Conservation (phyloP, 1,140 invertebrate genomes). For the Trachymyrmex septentrionalis region DNA sequence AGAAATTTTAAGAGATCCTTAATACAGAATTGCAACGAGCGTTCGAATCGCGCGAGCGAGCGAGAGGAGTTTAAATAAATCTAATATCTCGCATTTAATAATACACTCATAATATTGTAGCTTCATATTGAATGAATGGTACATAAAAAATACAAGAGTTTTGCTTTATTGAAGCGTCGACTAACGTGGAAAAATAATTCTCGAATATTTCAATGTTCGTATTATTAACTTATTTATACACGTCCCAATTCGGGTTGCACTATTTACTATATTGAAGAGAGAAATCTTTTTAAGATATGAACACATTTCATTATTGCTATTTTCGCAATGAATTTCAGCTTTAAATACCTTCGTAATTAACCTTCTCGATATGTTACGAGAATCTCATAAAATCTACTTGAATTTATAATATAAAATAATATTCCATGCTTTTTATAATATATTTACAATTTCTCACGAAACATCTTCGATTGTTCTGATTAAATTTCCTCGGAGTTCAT, state of each 20-base stretch:
- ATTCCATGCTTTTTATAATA: background rate
- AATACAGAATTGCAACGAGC: constrained; percentile 2
- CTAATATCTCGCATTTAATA: background rate
- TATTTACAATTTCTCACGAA: background rate
- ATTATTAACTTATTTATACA: background rate
- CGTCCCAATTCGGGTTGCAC: background rate
- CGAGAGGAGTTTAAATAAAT: constrained; percentile 24
- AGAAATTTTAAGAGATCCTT: constrained; percentile 38
- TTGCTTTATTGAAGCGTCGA: background rate
- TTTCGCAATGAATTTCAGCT: background rate
- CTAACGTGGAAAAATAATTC: constrained; percentile 2
- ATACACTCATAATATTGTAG: background rate
- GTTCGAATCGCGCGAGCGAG: background rate
- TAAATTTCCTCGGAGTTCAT: background rate
- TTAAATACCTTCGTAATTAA: background rate
- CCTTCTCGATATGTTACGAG: background rate
- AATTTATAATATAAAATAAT: background rate
- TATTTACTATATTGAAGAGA: background rate
- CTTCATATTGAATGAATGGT: constrained; percentile 20
- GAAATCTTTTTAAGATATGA: background rate
- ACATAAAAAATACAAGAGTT: background rate
- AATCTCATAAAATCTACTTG: background rate
- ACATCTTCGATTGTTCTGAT: background rate
- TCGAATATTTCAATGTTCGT: background rate
- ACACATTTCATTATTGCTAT: background rate